phyloP scores from a whole-genome alignment of 1,140 invertebrate species.

The Potamilus streckersoni region DNA sequence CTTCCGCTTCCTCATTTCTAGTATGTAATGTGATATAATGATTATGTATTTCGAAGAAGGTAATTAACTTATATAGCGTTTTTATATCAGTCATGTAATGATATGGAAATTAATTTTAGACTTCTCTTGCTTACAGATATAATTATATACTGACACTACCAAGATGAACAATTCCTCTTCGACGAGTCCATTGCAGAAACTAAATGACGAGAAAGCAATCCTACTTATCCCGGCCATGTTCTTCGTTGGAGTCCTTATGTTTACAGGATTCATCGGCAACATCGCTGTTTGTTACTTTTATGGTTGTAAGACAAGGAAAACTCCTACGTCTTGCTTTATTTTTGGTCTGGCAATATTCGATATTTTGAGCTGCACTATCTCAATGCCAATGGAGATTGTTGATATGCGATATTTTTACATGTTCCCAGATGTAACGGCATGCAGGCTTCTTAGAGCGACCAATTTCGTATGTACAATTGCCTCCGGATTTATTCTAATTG shows the following conservation, averaged over 20 bases:
- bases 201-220: constrained; percentile 31
- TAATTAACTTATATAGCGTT: no score
- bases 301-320: constrained; percentile 8
- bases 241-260: constrained; percentile 31
- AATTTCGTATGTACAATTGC: constrained; percentile 32
- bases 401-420: constrained; percentile 38
- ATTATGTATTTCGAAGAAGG: no score
- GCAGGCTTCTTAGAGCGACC: constrained; percentile 33
- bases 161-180: no score
- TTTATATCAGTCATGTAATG: no score
- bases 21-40: no score
- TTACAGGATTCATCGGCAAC: constrained; percentile 29
- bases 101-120: no score
- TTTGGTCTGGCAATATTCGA: constrained; percentile 44
- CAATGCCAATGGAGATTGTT: constrained; percentile 46
- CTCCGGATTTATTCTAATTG: constrained; percentile 36
- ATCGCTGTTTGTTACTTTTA: constrained; percentile 37
- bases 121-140: no score
- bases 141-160: no score
- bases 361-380: constrained; percentile 33
- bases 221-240: constrained; percentile 30
- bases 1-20: no score
- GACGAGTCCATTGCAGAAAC: background rate
- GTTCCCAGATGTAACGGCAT: constrained; percentile 31
- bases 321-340: constrained; percentile 34